Percentiles rank a stretch among this genome's conserved stretches.
Conservation (phyloP, 2,797 vertebrate species). For the Serranus cabrilla region DNA sequence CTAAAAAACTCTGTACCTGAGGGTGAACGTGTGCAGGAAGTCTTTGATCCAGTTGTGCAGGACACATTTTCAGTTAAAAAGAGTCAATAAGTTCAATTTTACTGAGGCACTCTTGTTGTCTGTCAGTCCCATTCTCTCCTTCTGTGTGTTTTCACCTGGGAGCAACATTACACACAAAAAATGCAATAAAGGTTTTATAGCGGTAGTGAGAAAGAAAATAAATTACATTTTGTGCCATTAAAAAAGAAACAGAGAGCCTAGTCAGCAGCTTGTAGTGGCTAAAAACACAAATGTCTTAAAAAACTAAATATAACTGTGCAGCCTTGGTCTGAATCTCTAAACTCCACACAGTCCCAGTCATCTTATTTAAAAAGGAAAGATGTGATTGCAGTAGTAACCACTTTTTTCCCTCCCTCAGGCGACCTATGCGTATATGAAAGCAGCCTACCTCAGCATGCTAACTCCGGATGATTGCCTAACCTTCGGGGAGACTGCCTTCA, state of each 20-base stretch:
- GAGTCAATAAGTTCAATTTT: background rate
- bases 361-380: constrained; percentile 37
- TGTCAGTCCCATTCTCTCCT: background rate
- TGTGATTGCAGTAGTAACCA: constrained; percentile 47
- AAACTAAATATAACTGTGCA: background rate
- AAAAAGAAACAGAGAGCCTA: background rate
- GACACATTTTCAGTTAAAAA: no score
- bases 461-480: constrained; percentile 91
- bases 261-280: constrained; percentile 1
- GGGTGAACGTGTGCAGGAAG: no score
- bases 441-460: constrained; percentile 98
- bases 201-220: background rate
- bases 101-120: background rate
- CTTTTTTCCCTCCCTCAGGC: constrained; percentile 83
- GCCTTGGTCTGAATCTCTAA: background rate
- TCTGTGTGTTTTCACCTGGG: background rate
- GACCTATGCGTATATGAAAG: constrained; percentile 98
- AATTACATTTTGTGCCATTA: background rate
- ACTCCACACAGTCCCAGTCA: background rate
- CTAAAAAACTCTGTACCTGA: no score
- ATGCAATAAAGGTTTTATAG: constrained; percentile 2
- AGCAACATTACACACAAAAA: background rate
- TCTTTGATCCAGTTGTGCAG: no score
- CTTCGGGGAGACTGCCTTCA: constrained; percentile 91
- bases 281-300: background rate